These are phyloP conservation scores for Megathymus violae DNA, from an alignment of 1,140 invertebrate species.

Conservation along the genomic window DNA sequence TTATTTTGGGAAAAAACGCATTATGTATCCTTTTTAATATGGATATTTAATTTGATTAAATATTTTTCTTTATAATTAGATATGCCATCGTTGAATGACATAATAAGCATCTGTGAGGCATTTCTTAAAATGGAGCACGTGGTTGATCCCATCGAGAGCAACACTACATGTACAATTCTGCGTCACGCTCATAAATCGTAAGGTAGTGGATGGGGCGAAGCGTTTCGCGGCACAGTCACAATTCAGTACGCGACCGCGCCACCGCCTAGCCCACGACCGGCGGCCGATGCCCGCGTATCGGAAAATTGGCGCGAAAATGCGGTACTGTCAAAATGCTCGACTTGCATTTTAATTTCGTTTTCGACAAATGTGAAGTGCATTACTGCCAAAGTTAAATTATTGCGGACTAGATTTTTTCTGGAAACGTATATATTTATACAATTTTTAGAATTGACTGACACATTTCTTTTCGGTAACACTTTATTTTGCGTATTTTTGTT, in stretches of 20 bases:
- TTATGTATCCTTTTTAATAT: too few species aligned
- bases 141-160: constrained; percentile 47
- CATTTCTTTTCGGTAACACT: constrained; percentile 22
- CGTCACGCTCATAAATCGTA: constrained; percentile 76
- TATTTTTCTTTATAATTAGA: background rate
- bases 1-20: too few species aligned
- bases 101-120: constrained; percentile 9
- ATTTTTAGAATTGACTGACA: constrained; percentile 34
- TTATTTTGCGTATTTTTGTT: background rate
- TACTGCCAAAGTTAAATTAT: constrained; percentile 19
- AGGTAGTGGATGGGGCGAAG: constrained; percentile 67
- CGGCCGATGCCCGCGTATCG: constrained; percentile 49
- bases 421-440: constrained; percentile 24
- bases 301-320: constrained; percentile 81
- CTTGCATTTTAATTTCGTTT: constrained; percentile 56
- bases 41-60: constrained; percentile 6
- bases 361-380: constrained; percentile 61
- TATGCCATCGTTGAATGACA: background rate
- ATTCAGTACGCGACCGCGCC: constrained; percentile 64
- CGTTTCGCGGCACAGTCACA: constrained; percentile 61
- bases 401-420: constrained; percentile 1
- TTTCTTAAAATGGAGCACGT: constrained; percentile 41
- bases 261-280: constrained; percentile 53
- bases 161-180: constrained; percentile 63
- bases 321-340: constrained; percentile 63